These are phyloP conservation scores for Sebastes taczanowskii DNA, from an alignment of 2,797 vertebrate species.

Conservation along the genomic window DNA sequence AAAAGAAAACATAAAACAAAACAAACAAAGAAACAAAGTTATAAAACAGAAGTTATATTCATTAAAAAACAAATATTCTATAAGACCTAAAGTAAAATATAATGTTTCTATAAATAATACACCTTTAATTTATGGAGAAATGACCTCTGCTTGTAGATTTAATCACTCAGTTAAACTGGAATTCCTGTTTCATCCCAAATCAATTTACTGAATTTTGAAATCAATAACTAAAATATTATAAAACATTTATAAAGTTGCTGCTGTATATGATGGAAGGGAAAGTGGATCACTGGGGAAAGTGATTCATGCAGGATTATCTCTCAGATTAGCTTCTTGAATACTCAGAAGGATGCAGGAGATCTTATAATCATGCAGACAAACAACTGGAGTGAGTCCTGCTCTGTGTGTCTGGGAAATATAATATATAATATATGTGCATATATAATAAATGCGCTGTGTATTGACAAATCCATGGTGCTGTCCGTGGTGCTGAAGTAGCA, in stretches of 20 bases:
- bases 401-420: neutral
- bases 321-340: constrained; percentile 27
- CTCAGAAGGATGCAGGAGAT: neutral
- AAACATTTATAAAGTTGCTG: neutral
- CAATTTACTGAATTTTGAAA: neutral
- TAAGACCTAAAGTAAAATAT: neutral
- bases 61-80: neutral
- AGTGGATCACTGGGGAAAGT: constrained; percentile 5
- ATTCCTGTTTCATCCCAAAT: no score
- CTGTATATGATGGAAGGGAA: neutral
- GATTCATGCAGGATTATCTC: constrained; percentile 41
- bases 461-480: neutral
- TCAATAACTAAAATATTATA: neutral
- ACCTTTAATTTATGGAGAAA: no score
- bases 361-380: neutral
- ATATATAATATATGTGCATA: no score
- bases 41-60: neutral
- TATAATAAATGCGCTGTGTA: neutral
- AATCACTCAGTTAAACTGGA: no score
- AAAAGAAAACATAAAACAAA: neutral
- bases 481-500: no score
- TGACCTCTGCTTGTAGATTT: no score
- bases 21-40: neutral
- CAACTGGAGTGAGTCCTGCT: neutral
- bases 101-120: no score